Conservation (phyloP, 2,888 invertebrate species). For the Agelastica alni region DNA sequence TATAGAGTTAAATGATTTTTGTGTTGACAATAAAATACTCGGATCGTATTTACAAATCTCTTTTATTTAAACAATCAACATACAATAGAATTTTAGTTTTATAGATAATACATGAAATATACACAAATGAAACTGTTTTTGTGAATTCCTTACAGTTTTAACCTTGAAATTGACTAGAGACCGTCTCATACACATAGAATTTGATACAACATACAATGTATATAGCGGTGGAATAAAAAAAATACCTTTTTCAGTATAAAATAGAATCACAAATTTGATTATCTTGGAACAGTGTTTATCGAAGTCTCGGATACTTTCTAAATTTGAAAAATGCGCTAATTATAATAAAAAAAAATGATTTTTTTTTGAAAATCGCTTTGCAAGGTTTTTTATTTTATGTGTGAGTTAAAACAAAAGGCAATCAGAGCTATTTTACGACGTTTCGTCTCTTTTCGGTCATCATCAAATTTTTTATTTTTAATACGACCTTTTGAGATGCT, state of each 20-base stretch:
- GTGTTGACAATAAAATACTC: too few species aligned
- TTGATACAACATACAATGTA: neutral
- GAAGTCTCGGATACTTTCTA: constrained; percentile 6
- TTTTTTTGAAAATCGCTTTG: too few species aligned
- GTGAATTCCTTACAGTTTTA: constrained; percentile 9
- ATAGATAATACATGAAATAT: constrained; percentile 13
- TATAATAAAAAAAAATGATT: too few species aligned
- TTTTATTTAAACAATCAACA: constrained; percentile 26
- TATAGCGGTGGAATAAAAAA: neutral
- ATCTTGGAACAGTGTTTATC: constrained; percentile 7
- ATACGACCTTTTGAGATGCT: too few species aligned
- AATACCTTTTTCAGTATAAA: constrained; percentile 3
- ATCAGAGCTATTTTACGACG: too few species aligned
- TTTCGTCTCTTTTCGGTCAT: too few species aligned
- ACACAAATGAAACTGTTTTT: constrained; percentile 14
- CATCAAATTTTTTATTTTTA: too few species aligned
- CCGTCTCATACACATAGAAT: constrained; percentile 9
- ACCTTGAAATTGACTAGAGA: constrained; percentile 19
- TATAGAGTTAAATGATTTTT: neutral
- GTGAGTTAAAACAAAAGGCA: too few species aligned
- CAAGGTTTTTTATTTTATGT: too few species aligned
- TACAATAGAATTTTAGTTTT: constrained; percentile 18
- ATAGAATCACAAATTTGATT: constrained; percentile 18
- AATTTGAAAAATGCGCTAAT: too few species aligned
- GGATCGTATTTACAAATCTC: constrained; percentile 19